Evolutionary conservation across 2,797 vertebrate genomes (phyloP), one percentile per base, ranked within the genome.

Genomic region (Acomys russatus): DNA sequence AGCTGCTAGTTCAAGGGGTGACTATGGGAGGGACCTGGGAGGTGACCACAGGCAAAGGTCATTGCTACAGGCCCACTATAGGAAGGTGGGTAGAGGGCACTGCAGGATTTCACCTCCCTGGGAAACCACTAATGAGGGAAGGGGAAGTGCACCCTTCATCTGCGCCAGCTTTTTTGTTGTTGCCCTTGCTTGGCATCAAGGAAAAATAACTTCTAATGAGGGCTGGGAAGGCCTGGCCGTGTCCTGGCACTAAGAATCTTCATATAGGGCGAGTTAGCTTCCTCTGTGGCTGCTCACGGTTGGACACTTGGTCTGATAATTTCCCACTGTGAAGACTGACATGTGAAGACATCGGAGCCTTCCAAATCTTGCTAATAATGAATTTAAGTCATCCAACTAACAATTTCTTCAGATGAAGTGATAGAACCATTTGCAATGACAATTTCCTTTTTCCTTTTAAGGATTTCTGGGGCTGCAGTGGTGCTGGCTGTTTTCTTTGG

Each of bases 321-420:
- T 94, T 96, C 88, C 87, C 91, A 79, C 44, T 15, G 78, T 78
- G 82, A 93, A 77, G 59, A 92, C 4, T 93, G 91, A 83, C 64
- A 23, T 25, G 61, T 59, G n/a, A 85, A 92, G 79, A 97, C 88
- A 80, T 61, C 89, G 73, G 61, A 91, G 77, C 18, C 49, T 77
- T 76, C 35, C 25, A 30, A 78, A 92, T 86, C 92, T 68, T 97
- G 76, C 96, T 94, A 91, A 92, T n/a, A 56, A 74, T 87, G 88
- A 84, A 51, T 71, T 77, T 93, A 93, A 93, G 66, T 88, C 93
- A 78, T n/a, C 88, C 79, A 88, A 18, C 35, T 68, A 80, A 85
- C 54, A 23, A n/a, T 71, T 95, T 87, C 35, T 93, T 84, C 76
- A 71, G 86, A 89, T 76, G 33, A 88, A 90, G 82, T 59, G 64